Base-by-base conservation (phyloP, 2,113 vertebrate genomes). In the Gymnorhina tibicen region DNA sequence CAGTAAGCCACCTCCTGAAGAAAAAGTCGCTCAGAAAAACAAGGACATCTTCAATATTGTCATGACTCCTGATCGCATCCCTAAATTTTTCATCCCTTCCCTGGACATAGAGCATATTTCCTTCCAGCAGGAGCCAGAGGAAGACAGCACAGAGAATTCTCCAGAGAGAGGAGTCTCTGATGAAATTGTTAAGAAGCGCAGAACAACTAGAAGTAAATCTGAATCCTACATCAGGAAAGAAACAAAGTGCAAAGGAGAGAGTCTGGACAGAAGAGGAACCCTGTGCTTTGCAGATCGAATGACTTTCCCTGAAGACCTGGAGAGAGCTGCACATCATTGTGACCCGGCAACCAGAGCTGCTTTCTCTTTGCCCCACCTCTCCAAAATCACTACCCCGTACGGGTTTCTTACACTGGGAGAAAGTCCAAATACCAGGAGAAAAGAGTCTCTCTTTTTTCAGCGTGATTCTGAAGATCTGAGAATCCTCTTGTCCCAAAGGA, bases 401-500 rank as follows among this genome's bases (percentile, higher is more conserved):
- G 97, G 96, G 7, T 98, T 98, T 92, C 91, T 98, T 6, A 85
- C 92, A 4, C 53, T 98, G 26, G 96, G 95, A 16, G 97, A 98
- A 49, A 98, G 95, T 27, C 97, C 97, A 23, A 97, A 89, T 15
- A 97, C 98, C 33, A 72, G 80, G 50, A 97, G 96, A 63, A 98
- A 98, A 75, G 97, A 98, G 62, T 97, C 91, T 6, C 91, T 98
- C 11, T 98, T 98, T 82, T 98, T 98, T 59, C 97, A 98, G 15
- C 56, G 68, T n/a, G 81, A 95, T 13, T 55, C 42, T 73, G 78
- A 87, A 68, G 91, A 96, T 5, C 33, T 96, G 52, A 97, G 86
- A 91, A 35, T 83, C 72, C 30, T 95, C 18, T 26, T 95, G 20
- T 70, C 84, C 32, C 84, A 92, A n/a, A 96, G 85, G 55, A 96